Evolutionary conservation across 2,113 vertebrate species (phyloP), one percentile per base, ranked within the genome.

Genomic region (Mohoua ochrocephala): DNA sequence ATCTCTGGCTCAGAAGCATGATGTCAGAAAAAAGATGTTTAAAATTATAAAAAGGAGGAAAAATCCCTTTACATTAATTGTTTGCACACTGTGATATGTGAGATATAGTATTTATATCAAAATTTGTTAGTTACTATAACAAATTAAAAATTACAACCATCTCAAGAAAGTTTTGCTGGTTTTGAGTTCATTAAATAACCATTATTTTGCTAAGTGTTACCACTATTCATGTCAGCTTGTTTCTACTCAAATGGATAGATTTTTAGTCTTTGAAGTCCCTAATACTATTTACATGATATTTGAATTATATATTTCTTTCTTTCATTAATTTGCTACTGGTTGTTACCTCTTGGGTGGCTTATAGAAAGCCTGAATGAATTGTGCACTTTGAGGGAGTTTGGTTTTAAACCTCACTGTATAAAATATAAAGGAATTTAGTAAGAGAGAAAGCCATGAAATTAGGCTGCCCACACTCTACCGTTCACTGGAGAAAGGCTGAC

Each of bases 401-500:
- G 21, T 28, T 84, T 54, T 45, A 50, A 68, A 63, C 7, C 1
- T 71, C 20, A 7, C 2, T 15, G 11, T 11, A n/a, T 41, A 53
- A 67, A 71, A 86, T 16, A 8, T 31, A 44, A 59, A 39, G 13
- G 7, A 78, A 53, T 63, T 67, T 15, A 45, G 7, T 15, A 52
- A 39, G 49, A 37, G 20, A 16, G 30, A 17, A n/a, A 20, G 3
- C 3, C 23, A 33, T 24, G 5, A 28, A 78, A 50, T 28, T 8
- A 65, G 24, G 28, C 8, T 56, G 15, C 23, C 28, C 4, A 1
- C 20, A n/a, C 3, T 68, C 27, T 1, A 0, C 23, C 45, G 3
- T 16, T 80, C 33, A 15, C 23, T 68, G 63, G 14, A 52, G 64
- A 56, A 71, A 50, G 31, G 53, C 30, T 50, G 30, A 35, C 23